Percentiles rank a stretch among this genome's conserved stretches.
These are phyloP conservation scores for Anisognathus igniventris DNA, from an alignment of 2,797 vertebrate species.

Conservation along the genomic window DNA sequence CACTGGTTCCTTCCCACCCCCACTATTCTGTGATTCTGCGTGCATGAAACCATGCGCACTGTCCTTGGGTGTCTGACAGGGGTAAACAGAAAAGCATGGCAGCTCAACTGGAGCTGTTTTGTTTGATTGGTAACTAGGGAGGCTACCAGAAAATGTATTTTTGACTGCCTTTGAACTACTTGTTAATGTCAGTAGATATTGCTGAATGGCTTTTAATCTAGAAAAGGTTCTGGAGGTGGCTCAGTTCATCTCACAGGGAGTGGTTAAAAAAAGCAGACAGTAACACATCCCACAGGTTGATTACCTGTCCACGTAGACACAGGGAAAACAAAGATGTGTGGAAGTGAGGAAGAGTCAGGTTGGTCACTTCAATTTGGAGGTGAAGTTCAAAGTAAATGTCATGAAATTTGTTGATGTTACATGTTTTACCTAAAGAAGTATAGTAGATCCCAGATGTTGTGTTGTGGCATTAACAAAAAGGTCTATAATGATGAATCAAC, in stretches of 20 bases:
- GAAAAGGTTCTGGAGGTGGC: background rate
- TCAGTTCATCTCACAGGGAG: background rate
- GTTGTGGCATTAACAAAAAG: background rate
- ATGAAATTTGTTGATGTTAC: background rate
- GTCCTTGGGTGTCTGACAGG: background rate
- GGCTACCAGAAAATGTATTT: background rate
- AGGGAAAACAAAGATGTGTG: background rate
- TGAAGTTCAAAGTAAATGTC: background rate
- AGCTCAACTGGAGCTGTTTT: background rate
- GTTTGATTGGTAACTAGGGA: background rate
- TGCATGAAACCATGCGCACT: accelerated
- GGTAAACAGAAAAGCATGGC: background rate
- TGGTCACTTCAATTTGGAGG: background rate
- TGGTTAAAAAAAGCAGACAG: background rate
- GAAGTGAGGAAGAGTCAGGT: background rate
- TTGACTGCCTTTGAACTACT: background rate
- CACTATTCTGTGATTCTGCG: background rate
- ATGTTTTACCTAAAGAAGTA: background rate
- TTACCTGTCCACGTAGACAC: background rate
- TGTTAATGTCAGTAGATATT: background rate
- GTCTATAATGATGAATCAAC: background rate
- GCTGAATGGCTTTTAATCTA: background rate
- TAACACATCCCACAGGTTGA: background rate
- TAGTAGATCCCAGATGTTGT: background rate
- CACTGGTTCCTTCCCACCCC: background rate